Conservation (phyloP, 2,888 invertebrate genomes). For the Heliconius ethilla region DNA sequence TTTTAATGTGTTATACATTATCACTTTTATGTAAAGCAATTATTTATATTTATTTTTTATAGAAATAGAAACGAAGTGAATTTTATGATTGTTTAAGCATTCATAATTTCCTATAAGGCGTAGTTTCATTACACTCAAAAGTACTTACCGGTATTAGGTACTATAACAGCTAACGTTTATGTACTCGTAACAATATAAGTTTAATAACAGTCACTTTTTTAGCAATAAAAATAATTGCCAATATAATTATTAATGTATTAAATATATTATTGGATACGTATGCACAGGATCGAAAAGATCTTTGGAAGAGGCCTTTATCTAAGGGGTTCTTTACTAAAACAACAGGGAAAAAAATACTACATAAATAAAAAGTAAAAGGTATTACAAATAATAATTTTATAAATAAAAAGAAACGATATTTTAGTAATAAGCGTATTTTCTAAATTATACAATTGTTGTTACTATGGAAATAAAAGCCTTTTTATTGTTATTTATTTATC, state of each 20-base stretch:
- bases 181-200: neutral
- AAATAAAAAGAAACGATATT: no score
- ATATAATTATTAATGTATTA: neutral
- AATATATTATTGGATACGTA: neutral
- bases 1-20: constrained; percentile 45
- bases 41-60: constrained; percentile 35
- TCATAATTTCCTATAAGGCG: constrained; percentile 17
- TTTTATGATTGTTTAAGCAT: constrained; percentile 23
- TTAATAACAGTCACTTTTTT: neutral
- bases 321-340: no score
- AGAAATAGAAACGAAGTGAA: constrained; percentile 27
- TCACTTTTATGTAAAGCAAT: constrained; percentile 39
- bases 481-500: no score
- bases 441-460: no score
- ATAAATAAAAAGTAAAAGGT: no score
- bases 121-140: neutral
- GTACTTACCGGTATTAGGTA: neutral
- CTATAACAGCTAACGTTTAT: neutral
- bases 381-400: no score
- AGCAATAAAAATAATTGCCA: constrained; percentile 8
- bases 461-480: no score
- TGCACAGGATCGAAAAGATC: no score
- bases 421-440: no score
- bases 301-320: no score
- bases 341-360: no score